Base-by-base conservation (phyloP, 2,113 vertebrate genomes). In the Saguinus midas region DNA sequence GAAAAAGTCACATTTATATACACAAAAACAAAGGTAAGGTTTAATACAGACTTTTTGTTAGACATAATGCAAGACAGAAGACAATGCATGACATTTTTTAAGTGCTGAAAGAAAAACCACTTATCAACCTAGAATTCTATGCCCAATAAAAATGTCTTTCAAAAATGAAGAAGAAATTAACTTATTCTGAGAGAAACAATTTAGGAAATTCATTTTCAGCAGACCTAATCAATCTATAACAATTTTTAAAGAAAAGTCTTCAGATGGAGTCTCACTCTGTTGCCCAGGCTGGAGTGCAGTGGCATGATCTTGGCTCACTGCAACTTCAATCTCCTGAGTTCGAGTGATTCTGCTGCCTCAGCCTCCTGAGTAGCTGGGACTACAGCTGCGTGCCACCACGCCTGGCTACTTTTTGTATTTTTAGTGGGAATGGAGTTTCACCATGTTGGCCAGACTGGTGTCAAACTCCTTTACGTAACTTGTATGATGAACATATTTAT, bases 121-220 rank as follows among this genome's bases (percentile, higher is more conserved):
- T 20, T 25, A 23, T 76, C 66, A 80, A 61, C 13, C 32, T 35
- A 85, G 12, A 57, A 23, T 68, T 43, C 45, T 50, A n/a, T 6
- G 68, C 12, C 27, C 50, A 80, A 16, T 21, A 92, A 92, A 96
- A 81, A 32, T 61, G 32, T 70, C 29, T 83, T 91, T 88, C 32
- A 87, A 55, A 79, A 97, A 27, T 37, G 21, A 92, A 95, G n/a
- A 43, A 37, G 12, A 82, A 86, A 85, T 43, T 80, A 70, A 83
- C 50, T 13, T 58, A 64, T 25, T 61, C 29, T 12, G n/a, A 86
- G 57, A 76, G 82, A 91, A 81, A 35, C 20, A 91, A 95, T 3
- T 58, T 50, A 61, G 23, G n/a, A 13, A 90, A 75, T 83, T 85
- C 5, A 79, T 68, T 80, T 16, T 86, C 55, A 48, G 21, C 17